phyloP scores from a whole-genome alignment of 1,140 invertebrate genomes.

The Teleogryllus occipitalis region DNA sequence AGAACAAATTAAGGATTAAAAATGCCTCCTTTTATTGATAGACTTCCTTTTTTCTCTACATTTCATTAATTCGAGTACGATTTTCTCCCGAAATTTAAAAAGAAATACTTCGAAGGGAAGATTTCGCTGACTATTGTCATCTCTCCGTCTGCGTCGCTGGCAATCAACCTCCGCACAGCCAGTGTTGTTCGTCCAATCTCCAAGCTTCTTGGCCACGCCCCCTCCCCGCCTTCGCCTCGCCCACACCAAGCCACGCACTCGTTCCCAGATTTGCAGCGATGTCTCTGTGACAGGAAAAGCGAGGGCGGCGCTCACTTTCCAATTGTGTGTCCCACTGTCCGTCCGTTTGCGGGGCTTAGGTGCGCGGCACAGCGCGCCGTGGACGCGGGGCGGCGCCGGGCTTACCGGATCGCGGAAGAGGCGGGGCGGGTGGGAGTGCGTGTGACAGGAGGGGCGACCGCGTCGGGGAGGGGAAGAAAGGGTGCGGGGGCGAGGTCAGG shows the following conservation, averaged over 20 bases:
- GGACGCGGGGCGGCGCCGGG: too few relatives aligned
- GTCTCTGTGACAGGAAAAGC: background rate
- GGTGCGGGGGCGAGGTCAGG: background rate
- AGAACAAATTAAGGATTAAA: too few relatives aligned
- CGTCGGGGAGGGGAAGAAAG: background rate
- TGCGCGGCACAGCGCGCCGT: background rate
- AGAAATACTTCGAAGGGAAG: too few relatives aligned
- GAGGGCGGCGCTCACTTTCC: background rate
- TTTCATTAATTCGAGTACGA: too few relatives aligned
- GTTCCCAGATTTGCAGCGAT: background rate
- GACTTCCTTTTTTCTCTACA: too few relatives aligned
- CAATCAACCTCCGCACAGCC: too few relatives aligned
- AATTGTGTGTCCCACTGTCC: background rate
- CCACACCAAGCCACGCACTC: too few relatives aligned
- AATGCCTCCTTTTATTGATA: too few relatives aligned
- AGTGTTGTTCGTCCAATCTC: too few relatives aligned
- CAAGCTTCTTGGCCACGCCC: background rate
- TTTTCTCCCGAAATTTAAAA: too few relatives aligned
- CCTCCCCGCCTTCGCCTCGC: background rate
- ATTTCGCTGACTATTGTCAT: too few relatives aligned
- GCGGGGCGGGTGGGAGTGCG: background rate
- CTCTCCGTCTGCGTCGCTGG: too few relatives aligned
- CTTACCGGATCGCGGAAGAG: background rate
- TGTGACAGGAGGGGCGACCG: background rate
- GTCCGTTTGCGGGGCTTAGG: background rate